Evolutionary conservation across 2,888 invertebrate species (phyloP).

Genomic region (Eueremaeus valkanovi): DNA sequence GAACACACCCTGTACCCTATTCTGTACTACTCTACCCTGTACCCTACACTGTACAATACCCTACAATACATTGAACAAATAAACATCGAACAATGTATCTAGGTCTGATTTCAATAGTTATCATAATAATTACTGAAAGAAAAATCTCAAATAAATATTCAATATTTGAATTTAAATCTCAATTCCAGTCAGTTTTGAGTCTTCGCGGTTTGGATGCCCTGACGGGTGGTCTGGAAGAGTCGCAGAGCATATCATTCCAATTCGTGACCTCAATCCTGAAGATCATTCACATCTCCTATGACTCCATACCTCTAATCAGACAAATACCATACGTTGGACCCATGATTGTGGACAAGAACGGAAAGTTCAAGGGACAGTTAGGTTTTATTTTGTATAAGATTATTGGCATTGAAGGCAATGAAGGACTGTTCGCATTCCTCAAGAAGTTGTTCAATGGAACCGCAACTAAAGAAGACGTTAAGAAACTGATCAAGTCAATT

Average conservation of each 20-base stretch:
- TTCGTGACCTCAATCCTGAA: not conserved
- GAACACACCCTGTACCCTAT: too few species aligned
- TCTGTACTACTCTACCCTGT: too few species aligned
- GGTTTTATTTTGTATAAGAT: not conserved
- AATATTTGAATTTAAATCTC: not conserved
- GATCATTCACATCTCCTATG: not conserved
- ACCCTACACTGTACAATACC: too few species aligned
- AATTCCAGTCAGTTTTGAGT: not conserved
- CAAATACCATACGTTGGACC: not conserved
- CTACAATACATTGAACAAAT: too few species aligned
- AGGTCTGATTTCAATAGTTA: too few species aligned
- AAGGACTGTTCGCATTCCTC: not conserved
- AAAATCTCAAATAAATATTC: too few species aligned
- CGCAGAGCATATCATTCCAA: not conserved
- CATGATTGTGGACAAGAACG: not conserved
- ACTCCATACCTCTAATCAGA: not conserved
- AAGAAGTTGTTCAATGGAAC: not conserved
- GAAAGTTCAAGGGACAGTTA: not conserved
- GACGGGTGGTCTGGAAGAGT: not conserved
- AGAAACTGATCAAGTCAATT: not conserved
- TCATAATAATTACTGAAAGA: too few species aligned
- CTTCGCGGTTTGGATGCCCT: not conserved
- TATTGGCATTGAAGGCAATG: not conserved
- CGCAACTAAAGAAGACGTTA: not conserved
- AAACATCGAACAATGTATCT: too few species aligned